Percentiles rank a stretch among this genome's conserved stretches.
Conservation (phyloP, 2,888 invertebrate genomes). For the Pyrrhia umbra region DNA sequence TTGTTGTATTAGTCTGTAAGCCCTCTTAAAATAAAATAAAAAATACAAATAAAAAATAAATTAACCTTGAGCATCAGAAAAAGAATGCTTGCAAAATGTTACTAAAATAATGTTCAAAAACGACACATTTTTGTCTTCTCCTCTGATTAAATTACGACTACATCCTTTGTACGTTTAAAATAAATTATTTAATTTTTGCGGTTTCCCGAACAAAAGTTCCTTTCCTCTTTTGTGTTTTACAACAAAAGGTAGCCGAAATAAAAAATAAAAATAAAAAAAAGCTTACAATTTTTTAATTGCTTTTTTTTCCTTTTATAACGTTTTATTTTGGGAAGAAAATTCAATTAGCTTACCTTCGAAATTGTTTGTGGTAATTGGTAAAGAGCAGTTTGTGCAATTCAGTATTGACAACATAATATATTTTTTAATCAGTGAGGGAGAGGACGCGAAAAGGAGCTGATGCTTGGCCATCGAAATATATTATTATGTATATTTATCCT, state of each 20-base stretch:
- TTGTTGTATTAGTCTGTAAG: too few species aligned
- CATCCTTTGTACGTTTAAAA: conserved; percentile 18
- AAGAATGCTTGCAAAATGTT: too few species aligned
- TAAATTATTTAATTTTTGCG: conserved; percentile 28
- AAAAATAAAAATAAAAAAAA: conserved; percentile 24
- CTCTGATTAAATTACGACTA: neutral
- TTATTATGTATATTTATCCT: too few species aligned
- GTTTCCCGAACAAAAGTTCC: conserved; percentile 40
- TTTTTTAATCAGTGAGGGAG: too few species aligned
- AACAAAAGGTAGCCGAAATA: conserved; percentile 43
- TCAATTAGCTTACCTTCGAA: conserved; percentile 17
- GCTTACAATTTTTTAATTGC: conserved; percentile 41
- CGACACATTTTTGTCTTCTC: too few species aligned
- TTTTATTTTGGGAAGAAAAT: conserved; percentile 22
- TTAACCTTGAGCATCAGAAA: too few species aligned
- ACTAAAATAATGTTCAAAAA: too few species aligned
- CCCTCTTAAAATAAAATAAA: too few species aligned
- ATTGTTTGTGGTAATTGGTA: conserved; percentile 1
- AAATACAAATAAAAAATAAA: too few species aligned
- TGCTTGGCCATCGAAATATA: too few species aligned
- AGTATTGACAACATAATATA: too few species aligned
- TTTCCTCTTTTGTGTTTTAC: conserved; percentile 37
- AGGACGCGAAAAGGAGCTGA: too few species aligned
- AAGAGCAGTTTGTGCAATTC: neutral
- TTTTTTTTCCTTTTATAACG: conserved; percentile 35